These are phyloP conservation scores for Zaprionus bogoriensis DNA, from an alignment of 2,888 invertebrate species.

Conservation along the genomic window DNA sequence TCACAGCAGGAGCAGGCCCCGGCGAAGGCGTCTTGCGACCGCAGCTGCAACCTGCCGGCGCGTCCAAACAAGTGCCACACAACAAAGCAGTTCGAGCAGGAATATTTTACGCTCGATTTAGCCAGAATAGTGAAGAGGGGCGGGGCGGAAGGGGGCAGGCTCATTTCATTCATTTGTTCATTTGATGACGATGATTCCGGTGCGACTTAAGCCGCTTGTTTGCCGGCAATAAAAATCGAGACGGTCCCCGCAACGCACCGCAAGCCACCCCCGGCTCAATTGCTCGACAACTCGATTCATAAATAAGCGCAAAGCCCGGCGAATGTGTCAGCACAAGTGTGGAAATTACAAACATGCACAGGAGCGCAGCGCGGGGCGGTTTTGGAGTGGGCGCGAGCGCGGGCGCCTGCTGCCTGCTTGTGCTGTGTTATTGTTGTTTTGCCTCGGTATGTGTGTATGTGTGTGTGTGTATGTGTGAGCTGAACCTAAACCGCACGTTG, in stretches of 20 bases:
- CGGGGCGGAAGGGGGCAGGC: constrained; percentile 30
- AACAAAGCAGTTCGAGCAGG: constrained; percentile 68
- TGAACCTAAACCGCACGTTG: constrained; percentile 60
- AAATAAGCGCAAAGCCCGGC: constrained; percentile 77
- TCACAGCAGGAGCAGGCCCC: constrained; percentile 61
- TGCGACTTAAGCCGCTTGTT: constrained; percentile 80
- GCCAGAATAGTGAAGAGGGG: constrained; percentile 23
- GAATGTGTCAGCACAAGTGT: constrained; percentile 82
- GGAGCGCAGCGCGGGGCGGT: background rate
- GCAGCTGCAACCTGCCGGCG: constrained; percentile 45
- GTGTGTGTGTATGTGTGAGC: constrained; percentile 3
- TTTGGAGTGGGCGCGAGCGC: constrained; percentile 25
- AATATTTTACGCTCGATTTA: constrained; percentile 82
- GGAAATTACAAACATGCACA: constrained; percentile 76
- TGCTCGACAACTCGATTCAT: constrained; percentile 75
- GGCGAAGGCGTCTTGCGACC: constrained; percentile 11
- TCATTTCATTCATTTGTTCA: constrained; percentile 79
- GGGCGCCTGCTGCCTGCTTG: constrained; percentile 40
- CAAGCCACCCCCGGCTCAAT: constrained; percentile 55
- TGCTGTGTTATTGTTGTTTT: constrained; percentile 74
- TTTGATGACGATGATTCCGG: constrained; percentile 61
- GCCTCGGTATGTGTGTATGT: constrained; percentile 55
- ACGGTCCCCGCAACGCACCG: background rate
- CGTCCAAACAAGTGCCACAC: constrained; percentile 55
- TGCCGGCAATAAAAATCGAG: constrained; percentile 80